Evolutionary conservation across 2,888 invertebrate genomes (phyloP), one percentile per base, ranked within the genome.

Genomic region (Dasysyrphus tricinctus): DNA sequence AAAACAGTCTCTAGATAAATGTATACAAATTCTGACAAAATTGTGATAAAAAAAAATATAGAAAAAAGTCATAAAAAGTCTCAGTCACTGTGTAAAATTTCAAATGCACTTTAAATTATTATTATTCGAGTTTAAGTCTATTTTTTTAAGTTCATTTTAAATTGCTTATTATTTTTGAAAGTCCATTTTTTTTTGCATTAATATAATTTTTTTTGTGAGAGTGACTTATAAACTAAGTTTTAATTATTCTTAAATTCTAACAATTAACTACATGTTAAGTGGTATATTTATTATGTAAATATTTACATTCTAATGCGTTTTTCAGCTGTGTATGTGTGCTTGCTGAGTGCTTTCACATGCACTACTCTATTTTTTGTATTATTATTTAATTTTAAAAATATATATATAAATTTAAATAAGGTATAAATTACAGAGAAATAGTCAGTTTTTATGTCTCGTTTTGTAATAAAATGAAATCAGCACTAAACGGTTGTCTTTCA

Each of bases 221-320:
- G 59, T 81, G 73, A 70, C 77, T 86, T 86, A 81, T 57, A 86
- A 78, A 78, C 8, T 69, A 78, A 75, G 79, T 49, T 29, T 47
- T 49, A 79, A 42, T 78, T 78, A 54, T 54, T 39, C 69, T 82
- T 72, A 78, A 61, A 49, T 14, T 47, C 78, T 86, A 86, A 82
- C 86, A 86, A 82, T 86, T 86, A 86, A 82, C 86, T 86, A 86
- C 78, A 79, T 54, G 57, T 82, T 72, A 72, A 75, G 78, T 70
- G 82, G 74, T 80, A 47, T 77, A 70, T 59, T 75, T 65, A 80
- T 32, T 47, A 34, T 42, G 61, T 74, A 82, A 65, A 67, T 86
- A 86, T 86, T 74, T 86, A 86, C 86, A 86, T 54, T 79, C 61
- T 82, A 86, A 70, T 65, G 65, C 78, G 37, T 77, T 73, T 65